Evolutionary conservation across 2,888 invertebrate species (phyloP), one percentile per base, ranked within the genome.

Genomic region (Mythimna pallens): DNA sequence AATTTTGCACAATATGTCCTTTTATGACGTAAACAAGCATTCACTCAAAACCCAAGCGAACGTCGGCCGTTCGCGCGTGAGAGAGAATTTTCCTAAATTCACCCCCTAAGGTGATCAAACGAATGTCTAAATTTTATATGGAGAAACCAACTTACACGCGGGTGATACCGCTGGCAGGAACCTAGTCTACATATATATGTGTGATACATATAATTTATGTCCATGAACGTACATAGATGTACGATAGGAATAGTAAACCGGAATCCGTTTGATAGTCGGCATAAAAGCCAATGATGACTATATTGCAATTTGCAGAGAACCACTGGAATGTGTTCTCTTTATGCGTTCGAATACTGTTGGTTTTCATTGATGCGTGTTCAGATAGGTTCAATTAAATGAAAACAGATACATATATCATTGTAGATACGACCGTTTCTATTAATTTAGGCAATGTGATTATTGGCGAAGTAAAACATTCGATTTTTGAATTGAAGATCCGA

Each of bases 251-350:
- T 20, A 30, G 50, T n/a, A 40, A 61, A 64, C 20, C 6, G 17
- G 47, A 69, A 65, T 78, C 63, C 63, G 20, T 70, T 67, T 74
- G 52, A 61, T 14, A 57, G 65, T 78, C 43, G 25, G 12, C 66
- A 59, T 64, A 64, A 72, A 78, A 58, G 34, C 36, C 43, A 47
- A 61, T 59, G 25, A 25, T 66, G 47, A 55, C n/a, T 47, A 22
- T 54, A 70, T 30, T 62, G 54, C 43, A 65, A 36, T 62, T 65
- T 59, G 20, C 55, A 67, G 34, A 25, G 20, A 54, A 57, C 25
- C 34, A 36, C 22, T 74, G 2, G 57, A 58, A 70, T 67, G 17
- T 54, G 61, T 78, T 61, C 22, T 57, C 20, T 69, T 63, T 58
- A 59, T 58, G 58, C 40, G 47, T 43, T 57, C 12, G 54, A 71